Conservation (phyloP, 2,113 vertebrate genomes). For the Pantherophis guttatus region DNA sequence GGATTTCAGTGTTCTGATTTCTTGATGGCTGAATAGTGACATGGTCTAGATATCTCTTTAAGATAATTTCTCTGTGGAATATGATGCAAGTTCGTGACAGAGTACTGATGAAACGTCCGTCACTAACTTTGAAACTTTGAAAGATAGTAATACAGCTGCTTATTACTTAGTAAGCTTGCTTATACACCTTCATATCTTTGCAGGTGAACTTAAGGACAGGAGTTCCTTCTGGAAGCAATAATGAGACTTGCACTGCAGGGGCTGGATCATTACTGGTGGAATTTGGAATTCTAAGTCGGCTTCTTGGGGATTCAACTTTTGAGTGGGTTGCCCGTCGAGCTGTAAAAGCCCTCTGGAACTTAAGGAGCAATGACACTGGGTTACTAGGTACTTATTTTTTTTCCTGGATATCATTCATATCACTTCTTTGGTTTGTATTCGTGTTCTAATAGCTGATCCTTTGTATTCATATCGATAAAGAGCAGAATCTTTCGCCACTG, state of each 20-base stretch:
- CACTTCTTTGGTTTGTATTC: neutral
- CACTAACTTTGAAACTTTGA: neutral
- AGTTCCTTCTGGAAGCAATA: constrained; percentile 87
- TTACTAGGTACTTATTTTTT: constrained; percentile 76
- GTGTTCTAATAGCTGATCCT: neutral
- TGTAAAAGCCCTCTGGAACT: constrained; percentile 90
- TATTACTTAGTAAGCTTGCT: neutral
- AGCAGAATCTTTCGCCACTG: neutral
- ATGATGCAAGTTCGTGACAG: constrained; percentile 7
- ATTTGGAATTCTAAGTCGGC: constrained; percentile 94
- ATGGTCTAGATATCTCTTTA: neutral
- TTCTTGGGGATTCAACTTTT: constrained; percentile 93
- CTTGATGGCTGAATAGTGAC: neutral
- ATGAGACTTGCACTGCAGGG: constrained; percentile 94
- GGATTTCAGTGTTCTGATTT: neutral
- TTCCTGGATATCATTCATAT: neutral
- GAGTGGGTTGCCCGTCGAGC: constrained; percentile 95
- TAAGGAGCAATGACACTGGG: constrained; percentile 91
- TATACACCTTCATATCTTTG: neutral
- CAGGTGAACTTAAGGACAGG: constrained; percentile 96
- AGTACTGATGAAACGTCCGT: constrained; percentile 2
- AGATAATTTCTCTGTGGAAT: neutral
- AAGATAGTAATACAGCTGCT: neutral
- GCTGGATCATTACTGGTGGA: constrained; percentile 94
- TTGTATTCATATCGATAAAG: neutral